phyloP scores from a whole-genome alignment of 2,888 invertebrate genomes.

The Polylopha cassiicola region DNA sequence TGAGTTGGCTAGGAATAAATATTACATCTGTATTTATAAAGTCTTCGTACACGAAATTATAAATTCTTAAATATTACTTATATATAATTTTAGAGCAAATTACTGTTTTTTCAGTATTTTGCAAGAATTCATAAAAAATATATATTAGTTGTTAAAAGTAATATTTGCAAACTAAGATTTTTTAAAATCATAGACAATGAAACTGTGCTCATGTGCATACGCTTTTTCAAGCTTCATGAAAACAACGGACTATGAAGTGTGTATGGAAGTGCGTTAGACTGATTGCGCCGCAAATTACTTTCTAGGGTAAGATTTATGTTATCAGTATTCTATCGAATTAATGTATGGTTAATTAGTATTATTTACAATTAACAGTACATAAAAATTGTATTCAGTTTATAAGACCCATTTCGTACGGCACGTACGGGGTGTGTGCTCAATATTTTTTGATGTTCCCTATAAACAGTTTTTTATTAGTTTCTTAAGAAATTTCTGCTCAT shows the following conservation, averaged over 20 bases:
- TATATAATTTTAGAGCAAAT: no score
- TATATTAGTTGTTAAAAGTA: no score
- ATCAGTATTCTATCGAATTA: slow-evolving; percentile 20
- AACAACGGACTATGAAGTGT: slow-evolving; percentile 75
- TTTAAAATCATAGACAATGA: slow-evolving; percentile 29
- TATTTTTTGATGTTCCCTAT: slow-evolving; percentile 26
- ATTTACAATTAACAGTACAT: slow-evolving; percentile 10
- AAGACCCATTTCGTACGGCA: slow-evolving; percentile 38
- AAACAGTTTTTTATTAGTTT: slow-evolving; percentile 19
- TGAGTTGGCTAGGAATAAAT: no score
- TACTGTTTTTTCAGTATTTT: no score
- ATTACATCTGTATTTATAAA: no score
- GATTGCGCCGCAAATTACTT: slow-evolving; percentile 79
- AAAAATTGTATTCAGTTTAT: slow-evolving; percentile 26
- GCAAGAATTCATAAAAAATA: no score
- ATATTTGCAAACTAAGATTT: no score
- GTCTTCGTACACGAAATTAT: no score
- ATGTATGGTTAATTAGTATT: slow-evolving; percentile 12
- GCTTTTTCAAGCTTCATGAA: slow-evolving; percentile 72
- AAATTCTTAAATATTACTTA: no score
- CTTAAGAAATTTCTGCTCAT: no score
- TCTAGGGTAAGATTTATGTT: slow-evolving; percentile 59
- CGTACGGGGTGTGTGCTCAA: slow-evolving; percentile 49
- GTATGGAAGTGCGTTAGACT: slow-evolving; percentile 78
- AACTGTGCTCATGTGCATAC: slow-evolving; percentile 48